Evolutionary conservation across 2,113 vertebrate genomes (phyloP).

Genomic region (Probosciger aterrimus): DNA sequence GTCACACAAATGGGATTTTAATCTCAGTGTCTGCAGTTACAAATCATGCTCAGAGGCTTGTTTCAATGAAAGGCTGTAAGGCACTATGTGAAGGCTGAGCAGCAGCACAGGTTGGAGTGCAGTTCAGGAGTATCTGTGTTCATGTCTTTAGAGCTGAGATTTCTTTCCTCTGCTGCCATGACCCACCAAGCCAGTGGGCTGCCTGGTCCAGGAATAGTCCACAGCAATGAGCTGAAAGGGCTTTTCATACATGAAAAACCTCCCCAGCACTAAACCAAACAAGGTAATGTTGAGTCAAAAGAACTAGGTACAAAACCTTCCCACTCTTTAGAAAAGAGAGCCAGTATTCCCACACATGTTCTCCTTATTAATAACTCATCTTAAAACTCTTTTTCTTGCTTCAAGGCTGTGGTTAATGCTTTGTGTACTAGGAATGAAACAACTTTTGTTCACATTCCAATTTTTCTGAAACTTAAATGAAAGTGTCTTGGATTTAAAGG

Average conservation of each 20-base stretch:
- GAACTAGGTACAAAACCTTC: neutral
- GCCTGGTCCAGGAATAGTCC: neutral
- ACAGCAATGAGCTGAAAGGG: accelerated
- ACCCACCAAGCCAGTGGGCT: neutral
- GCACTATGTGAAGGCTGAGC: neutral
- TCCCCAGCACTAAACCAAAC: neutral
- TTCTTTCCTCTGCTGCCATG: neutral
- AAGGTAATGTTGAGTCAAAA: neutral
- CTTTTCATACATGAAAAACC: neutral
- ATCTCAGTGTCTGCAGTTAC: neutral
- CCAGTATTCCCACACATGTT: neutral
- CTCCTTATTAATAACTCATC: neutral
- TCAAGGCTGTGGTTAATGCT: neutral
- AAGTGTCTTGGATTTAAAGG: neutral
- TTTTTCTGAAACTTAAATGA: neutral
- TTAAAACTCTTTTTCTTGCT: neutral
- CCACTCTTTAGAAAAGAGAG: neutral
- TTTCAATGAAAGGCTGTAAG: neutral
- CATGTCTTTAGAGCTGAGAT: neutral
- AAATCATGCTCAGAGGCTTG: neutral
- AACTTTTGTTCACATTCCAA: accelerated
- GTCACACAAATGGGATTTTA: neutral
- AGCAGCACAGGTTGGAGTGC: neutral
- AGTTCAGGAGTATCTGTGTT: neutral
- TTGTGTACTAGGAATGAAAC: neutral